phyloP scores from a whole-genome alignment of 2,797 vertebrate genomes.

The Xiphophorus birchmanni region DNA sequence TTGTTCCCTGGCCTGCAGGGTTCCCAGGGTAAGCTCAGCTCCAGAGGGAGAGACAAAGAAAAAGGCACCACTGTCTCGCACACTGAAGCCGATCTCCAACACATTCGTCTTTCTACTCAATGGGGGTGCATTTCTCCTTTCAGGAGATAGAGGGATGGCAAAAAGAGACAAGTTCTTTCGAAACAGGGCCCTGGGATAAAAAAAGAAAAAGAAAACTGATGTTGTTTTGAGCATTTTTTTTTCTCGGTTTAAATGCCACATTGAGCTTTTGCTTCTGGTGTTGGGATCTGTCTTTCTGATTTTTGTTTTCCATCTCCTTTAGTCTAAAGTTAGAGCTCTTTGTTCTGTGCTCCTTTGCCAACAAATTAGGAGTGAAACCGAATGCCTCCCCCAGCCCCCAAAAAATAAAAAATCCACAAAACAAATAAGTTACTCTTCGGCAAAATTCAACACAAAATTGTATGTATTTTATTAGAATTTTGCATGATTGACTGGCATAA shows the following conservation, averaged over 20 bases:
- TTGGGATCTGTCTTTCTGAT: constrained; percentile 45
- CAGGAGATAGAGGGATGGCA: constrained; percentile 58
- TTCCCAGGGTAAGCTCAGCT: constrained; percentile 85
- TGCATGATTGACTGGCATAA: neutral
- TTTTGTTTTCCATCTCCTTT: constrained; percentile 58
- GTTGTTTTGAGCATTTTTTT: constrained; percentile 66
- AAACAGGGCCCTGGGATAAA: constrained; percentile 72
- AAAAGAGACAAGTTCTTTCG: constrained; percentile 69
- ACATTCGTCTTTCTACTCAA: constrained; percentile 70
- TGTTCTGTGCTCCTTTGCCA: constrained; percentile 54
- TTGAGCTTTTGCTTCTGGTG: constrained; percentile 68
- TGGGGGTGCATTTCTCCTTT: constrained; percentile 72
- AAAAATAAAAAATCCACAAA: constrained; percentile 47
- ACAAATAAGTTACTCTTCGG: neutral
- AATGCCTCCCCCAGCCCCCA: neutral
- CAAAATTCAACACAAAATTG: neutral
- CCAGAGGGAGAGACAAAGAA: constrained; percentile 76
- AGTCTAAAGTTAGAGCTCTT: constrained; percentile 59
- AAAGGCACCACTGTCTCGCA: constrained; percentile 76
- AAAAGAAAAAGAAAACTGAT: constrained; percentile 50
- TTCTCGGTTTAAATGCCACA: constrained; percentile 66
- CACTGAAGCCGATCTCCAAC: constrained; percentile 69
- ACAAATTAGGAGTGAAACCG: constrained; percentile 51
- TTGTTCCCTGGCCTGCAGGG: constrained; percentile 87
- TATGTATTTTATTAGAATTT: neutral